Base-by-base conservation (phyloP, 2,888 invertebrate genomes). In the Eilema sororculum region DNA sequence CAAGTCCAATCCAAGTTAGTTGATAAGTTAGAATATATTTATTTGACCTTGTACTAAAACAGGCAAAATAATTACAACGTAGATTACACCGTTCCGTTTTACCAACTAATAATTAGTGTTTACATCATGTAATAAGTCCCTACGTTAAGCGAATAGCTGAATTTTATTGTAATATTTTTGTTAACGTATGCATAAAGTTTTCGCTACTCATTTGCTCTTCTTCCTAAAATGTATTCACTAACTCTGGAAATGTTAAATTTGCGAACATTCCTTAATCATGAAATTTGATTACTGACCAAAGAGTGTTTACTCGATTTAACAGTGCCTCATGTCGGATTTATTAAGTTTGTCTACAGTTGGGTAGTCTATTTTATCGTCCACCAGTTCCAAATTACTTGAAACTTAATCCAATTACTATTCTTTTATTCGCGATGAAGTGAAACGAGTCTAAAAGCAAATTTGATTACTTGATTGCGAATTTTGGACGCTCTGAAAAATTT, bases 401-500 rank as follows among this genome's bases (percentile, higher is more conserved):
- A 41, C 74, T 69, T 67, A 82, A 87, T 87, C 78, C 65, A 80
- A 83, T 88, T 86, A 87, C 73, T 74, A 87, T 73, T 74, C 71
- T 73, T 78, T 78, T 66, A 79, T 80, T 65, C 67, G 67, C 66
- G 69, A 73, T 70, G 72, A 75, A 63, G 72, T 76, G 73, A 78
- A 74, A 77, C 72, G 69, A 73, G 67, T 72, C 67, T 68, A 76
- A 79, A 84, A 75, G 76, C 69, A 84, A 89, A 90, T 87, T 78
- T 69, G 82, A 89, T 91, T 90, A 90, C 86, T 83, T 89, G 89
- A 90, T 91, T 91, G 89, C 84, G 73, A 85, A 86, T 83, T 82
- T 78, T 69, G 71, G 30, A 76, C 76, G 68, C 74, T 74, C 65
- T 73, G 20, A 63, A 74, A 73, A 78, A 73, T 68, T 72, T 68